A percentile compares a stretch with the other conserved stretches of the same genome.
Conservation (phyloP, 2,888 invertebrate species). For the Lasioglossum oenotherae region DNA sequence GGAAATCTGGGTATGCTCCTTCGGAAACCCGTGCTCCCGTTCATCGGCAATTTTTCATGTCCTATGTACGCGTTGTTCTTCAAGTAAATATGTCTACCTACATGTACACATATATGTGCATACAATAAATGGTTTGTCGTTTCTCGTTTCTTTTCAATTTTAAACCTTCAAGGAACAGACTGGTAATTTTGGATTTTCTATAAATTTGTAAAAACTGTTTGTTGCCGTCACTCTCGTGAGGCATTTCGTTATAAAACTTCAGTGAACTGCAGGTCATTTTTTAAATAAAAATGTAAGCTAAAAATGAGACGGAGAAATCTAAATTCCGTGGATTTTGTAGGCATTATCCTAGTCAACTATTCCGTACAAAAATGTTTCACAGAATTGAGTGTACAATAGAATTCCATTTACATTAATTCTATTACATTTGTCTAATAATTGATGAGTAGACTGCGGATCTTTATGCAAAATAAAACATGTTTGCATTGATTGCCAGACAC, state of each 20-base stretch:
- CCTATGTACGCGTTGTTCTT: background rate
- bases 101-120: background rate
- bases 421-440: too few species aligned
- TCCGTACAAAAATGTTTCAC: too few species aligned
- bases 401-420: too few species aligned
- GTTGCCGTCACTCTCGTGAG: background rate
- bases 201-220: too few species aligned
- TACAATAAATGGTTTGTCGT: background rate
- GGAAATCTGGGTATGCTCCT: slow-evolving; percentile 45
- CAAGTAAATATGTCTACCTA: background rate
- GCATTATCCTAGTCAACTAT: too few species aligned
- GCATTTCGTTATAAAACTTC: background rate
- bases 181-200: background rate
- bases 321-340: too few species aligned
- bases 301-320: too few species aligned
- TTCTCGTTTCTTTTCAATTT: background rate
- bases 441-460: too few species aligned
- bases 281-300: too few species aligned
- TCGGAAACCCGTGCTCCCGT: slow-evolving; percentile 56
- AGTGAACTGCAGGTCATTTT: background rate
- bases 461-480: too few species aligned
- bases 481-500: too few species aligned
- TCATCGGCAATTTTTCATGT: slow-evolving; percentile 31
- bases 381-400: too few species aligned
- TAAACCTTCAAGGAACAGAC: background rate